phyloP scores from a whole-genome alignment of 1,140 invertebrate species.

The Eubasilissa regina region DNA sequence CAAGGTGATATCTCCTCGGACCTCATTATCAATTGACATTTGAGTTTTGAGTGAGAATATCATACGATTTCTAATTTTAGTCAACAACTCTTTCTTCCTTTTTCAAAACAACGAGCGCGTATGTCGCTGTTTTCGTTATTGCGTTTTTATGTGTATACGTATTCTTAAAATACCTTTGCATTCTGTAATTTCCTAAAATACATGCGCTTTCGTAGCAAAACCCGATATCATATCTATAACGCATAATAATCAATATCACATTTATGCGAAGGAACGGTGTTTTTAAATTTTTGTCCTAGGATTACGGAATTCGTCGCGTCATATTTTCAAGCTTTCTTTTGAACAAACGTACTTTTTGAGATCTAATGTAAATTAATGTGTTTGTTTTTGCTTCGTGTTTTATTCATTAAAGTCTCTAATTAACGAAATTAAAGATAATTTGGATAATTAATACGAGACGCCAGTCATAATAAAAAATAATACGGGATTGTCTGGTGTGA shows the following conservation, averaged over 20 bases:
- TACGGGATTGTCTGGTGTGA: background rate
- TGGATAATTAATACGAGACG: no score
- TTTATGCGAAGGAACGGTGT: background rate
- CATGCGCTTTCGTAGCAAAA: background rate
- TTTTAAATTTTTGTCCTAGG: background rate
- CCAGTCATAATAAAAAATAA: background rate
- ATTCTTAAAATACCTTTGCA: background rate
- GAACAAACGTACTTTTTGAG: background rate
- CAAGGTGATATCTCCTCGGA: conserved; percentile 23
- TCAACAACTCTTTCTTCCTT: background rate
- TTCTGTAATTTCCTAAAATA: background rate
- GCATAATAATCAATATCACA: conserved; percentile 8
- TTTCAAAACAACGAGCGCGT: conserved; percentile 14
- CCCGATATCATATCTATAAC: background rate
- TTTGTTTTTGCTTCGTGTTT: no score
- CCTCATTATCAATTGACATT: background rate
- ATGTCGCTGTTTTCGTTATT: conserved; percentile 1
- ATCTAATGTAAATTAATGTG: no score
- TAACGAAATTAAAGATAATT: no score
- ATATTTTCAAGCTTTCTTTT: conserved; percentile 5
- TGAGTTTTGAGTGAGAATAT: no score
- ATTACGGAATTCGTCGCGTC: background rate
- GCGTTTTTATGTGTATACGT: background rate
- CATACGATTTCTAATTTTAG: background rate
- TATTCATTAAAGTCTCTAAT: no score